phyloP scores from a whole-genome alignment of 2,113 vertebrate species.

The Saguinus midas region DNA sequence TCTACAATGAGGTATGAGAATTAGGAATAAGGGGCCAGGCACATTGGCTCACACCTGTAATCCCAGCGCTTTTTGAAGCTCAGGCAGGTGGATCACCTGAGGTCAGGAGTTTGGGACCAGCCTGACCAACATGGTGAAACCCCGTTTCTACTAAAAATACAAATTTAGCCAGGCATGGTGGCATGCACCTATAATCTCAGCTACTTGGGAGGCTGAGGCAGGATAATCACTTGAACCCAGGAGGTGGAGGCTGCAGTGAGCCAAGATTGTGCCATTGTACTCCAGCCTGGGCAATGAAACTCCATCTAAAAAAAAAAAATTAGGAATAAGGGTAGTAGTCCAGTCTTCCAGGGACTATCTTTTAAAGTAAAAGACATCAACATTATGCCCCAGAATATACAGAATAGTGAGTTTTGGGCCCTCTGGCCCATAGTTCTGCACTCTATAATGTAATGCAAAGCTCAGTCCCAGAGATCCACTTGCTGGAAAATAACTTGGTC shows the following conservation, averaged over 20 bases:
- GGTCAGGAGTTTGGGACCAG: not conserved
- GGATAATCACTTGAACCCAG: not conserved
- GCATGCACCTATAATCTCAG: not conserved
- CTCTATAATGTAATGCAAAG: not conserved
- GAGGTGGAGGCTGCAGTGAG: not conserved
- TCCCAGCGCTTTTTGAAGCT: too few relatives aligned
- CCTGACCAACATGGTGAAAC: not conserved
- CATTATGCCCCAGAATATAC: not conserved
- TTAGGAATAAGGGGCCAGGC: not conserved
- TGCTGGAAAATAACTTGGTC: not conserved
- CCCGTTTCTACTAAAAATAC: not conserved
- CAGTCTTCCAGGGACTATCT: not conserved
- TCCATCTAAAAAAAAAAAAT: not conserved
- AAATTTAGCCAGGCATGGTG: not conserved
- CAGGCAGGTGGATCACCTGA: not conserved
- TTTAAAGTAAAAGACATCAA: not conserved
- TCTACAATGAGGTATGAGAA: not conserved
- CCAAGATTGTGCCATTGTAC: not conserved
- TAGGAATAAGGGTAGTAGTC: too few relatives aligned
- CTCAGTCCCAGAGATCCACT: not conserved
- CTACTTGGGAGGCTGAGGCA: not conserved
- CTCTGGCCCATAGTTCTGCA: not conserved
- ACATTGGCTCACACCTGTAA: not conserved
- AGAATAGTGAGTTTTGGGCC: not conserved
- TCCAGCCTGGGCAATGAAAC: not conserved